Base-by-base conservation (phyloP, 2,113 vertebrate species). In the Cyanoderma ruficeps region DNA sequence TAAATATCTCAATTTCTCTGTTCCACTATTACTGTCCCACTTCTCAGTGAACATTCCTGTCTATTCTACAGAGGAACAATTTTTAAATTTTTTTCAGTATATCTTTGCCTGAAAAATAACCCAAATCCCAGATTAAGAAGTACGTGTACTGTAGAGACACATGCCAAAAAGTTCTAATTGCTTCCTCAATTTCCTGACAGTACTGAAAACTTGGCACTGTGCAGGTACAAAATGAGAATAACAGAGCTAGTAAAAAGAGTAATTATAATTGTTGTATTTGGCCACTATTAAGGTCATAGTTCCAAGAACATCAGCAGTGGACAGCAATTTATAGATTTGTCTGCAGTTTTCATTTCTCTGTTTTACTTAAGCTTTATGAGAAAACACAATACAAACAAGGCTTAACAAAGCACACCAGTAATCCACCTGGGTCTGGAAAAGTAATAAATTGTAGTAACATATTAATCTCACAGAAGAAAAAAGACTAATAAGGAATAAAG, bases 141-240 rank as follows among this genome's bases (percentile, higher is more conserved):
- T 67, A 75, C 24, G 41, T 33, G 9, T 55, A n/a, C 47, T 77
- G 27, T 63, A 74, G 70, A 77, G 76, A 88, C 30, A 39, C 3
- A 7, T 90, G 83, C 59, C 80, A 93, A 76, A 90, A 90, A 65
- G 1, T 37, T 64, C 14, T 76, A 87, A 80, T 70, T 82, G 33
- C 19, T 87, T 75, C 30, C n/a, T 74, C 77, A 82, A 63, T 93
- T 94, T 96, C 72, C 94, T 95, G 88, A 87, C 15, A 28, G 50
- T 11, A 55, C 28, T 55, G 39, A 80, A 90, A 10, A 11, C 39
- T 39, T 90, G 72, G 64, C 31, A 82, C 23, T 37, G 15, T 1
- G 2, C 68, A 83, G 56, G 23, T 91, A 52, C 47, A 84, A 89
- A 92, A 94, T 72, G 72, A 94, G 72, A 95, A 83, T 61, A 93